Conservation (phyloP, 2,797 vertebrate species). For the Malurus splendens region DNA sequence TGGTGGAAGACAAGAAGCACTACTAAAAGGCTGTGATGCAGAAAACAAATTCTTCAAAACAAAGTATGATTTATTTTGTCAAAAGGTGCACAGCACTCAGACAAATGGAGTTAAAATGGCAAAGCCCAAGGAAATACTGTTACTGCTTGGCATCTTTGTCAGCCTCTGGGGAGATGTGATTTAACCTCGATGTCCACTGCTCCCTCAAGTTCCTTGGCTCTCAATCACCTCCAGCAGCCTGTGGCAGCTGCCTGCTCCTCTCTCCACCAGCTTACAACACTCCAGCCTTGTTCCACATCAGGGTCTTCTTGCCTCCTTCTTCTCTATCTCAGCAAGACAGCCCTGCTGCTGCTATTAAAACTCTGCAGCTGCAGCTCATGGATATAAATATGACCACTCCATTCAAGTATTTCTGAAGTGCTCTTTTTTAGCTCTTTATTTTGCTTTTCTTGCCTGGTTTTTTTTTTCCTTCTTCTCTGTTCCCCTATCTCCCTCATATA, state of each 20-base stretch:
- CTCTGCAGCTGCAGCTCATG: not conserved
- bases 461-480: not conserved
- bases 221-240: not conserved
- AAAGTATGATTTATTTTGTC: slow-evolving; percentile 5
- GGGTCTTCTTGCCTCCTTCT: not conserved
- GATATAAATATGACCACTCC: not conserved
- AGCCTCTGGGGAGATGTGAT: not conserved
- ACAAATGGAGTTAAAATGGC: not conserved
- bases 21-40: not conserved
- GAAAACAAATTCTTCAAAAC: slow-evolving; percentile 8
- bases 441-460: not conserved
- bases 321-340: not conserved
- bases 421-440: not conserved
- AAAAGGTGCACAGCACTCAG: not conserved
- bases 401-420: not conserved
- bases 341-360: not conserved
- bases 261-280: not conserved
- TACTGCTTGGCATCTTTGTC: not conserved
- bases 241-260: not conserved
- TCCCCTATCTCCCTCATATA: not conserved
- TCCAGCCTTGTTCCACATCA: not conserved
- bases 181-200: not conserved
- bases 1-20: not conserved
- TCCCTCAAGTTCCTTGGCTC: not conserved
- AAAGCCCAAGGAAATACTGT: not conserved